Percentiles rank a stretch among this genome's conserved stretches.
Conservation (phyloP, 2,797 vertebrate genomes). For the Myripristis murdjan region DNA sequence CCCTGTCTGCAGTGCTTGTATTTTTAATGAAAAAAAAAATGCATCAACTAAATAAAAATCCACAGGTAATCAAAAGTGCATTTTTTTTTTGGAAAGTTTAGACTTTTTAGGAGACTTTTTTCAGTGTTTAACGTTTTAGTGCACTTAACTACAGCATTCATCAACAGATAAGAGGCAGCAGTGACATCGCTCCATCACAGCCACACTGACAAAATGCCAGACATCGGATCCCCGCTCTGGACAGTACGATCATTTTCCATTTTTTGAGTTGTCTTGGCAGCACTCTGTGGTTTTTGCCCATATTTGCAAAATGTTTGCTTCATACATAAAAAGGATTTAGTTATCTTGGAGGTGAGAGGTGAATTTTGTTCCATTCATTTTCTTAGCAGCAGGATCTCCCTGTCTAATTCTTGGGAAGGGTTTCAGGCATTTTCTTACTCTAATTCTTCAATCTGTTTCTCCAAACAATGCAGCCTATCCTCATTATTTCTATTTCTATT, state of each 20-base stretch:
- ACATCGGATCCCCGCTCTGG: no score
- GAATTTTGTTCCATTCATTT: background rate
- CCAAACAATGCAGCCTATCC: background rate
- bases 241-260: background rate
- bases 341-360: background rate
- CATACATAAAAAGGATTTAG: background rate
- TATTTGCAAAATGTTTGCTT: slow-evolving; percentile 2
- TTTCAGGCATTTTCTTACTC: background rate
- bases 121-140: no score
- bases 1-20: no score
- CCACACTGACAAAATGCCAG: no score
- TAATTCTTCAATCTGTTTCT: background rate
- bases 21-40: no score
- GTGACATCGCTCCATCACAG: no score
- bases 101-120: no score
- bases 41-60: no score
- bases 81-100: no score
- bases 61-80: no score
- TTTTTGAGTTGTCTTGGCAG: background rate
- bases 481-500: background rate
- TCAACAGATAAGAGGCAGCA: no score
- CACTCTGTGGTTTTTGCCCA: background rate
- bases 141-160: no score
- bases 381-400: background rate
- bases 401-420: background rate